Percentiles rank a stretch among this genome's conserved stretches.
Evolutionary conservation across 2,113 vertebrate species (phyloP).

Genomic region (Oxygymnocypris stewartii): DNA sequence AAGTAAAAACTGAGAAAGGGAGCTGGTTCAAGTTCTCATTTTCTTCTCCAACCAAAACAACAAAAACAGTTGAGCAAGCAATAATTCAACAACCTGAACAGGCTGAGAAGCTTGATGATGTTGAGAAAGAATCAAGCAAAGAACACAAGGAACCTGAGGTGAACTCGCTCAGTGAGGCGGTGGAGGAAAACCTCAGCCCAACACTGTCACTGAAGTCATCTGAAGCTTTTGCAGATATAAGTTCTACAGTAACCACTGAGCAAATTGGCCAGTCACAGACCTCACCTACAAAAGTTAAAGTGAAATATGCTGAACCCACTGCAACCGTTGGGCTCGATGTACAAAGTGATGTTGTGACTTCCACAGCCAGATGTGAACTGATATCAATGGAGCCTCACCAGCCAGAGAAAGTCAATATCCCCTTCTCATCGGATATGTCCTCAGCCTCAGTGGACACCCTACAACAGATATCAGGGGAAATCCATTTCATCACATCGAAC

Average conservation of each 20-base stretch:
- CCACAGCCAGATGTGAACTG: constrained; percentile 68
- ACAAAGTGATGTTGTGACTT: constrained; percentile 68
- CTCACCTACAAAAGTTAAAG: constrained; percentile 74
- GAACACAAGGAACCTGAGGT: constrained; percentile 45
- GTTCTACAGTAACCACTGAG: constrained; percentile 74
- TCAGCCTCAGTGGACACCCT: constrained; percentile 72
- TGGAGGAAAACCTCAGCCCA: constrained; percentile 67
- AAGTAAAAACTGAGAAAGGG: constrained; percentile 64
- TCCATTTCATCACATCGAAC: constrained; percentile 71
- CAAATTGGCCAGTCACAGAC: constrained; percentile 55
- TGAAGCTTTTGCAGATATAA: constrained; percentile 76
- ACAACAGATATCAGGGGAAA: constrained; percentile 67
- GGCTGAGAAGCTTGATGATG: constrained; percentile 55
- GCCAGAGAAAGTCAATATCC: constrained; percentile 73
- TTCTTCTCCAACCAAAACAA: constrained; percentile 68
- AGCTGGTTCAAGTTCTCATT: constrained; percentile 75
- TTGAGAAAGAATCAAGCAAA: constrained; percentile 34
- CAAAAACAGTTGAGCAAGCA: constrained; percentile 55
- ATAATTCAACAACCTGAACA: constrained; percentile 25
- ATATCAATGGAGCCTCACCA: constrained; percentile 71
- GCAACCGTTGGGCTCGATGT: constrained; percentile 55
- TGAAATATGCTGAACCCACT: constrained; percentile 71
- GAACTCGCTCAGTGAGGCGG: constrained; percentile 56
- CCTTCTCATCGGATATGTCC: constrained; percentile 66
- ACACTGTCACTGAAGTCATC: constrained; percentile 73